Evolutionary conservation across 2,797 vertebrate genomes (phyloP).

Genomic region (Pseudochaenichthys georgianus): DNA sequence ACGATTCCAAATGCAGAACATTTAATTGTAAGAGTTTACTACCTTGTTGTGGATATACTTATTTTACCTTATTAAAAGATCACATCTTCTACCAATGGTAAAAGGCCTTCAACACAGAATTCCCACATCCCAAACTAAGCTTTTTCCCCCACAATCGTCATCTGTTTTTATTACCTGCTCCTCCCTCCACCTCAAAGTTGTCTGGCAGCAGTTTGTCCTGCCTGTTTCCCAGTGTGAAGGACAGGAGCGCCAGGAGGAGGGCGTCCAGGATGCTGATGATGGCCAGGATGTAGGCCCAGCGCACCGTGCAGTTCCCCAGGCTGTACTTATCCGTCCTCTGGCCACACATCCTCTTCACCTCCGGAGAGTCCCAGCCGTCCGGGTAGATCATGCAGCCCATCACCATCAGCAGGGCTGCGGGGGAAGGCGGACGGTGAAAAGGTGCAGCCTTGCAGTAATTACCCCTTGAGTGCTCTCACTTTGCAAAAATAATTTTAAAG

Average conservation of each 20-base stretch:
- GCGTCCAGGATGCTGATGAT: conserved; percentile 96
- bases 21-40: too few species aligned
- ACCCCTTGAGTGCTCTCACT: conserved; percentile 39
- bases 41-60: too few species aligned
- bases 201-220: conserved; percentile 95
- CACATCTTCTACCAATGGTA: too few species aligned
- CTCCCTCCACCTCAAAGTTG: conserved; percentile 90
- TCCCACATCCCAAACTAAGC: neutral
- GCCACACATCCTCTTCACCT: conserved; percentile 95
- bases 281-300: conserved; percentile 98
- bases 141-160: neutral
- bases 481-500: conserved; percentile 36
- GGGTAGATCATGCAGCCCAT: conserved; percentile 98
- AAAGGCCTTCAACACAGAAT: neutral
- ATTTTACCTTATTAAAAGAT: too few species aligned
- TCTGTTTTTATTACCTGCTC: conserved; percentile 77
- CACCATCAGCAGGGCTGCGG: conserved; percentile 85
- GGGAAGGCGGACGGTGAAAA: conserved; percentile 22
- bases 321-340: conserved; percentile 93
- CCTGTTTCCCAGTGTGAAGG: conserved; percentile 94
- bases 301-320: conserved; percentile 94
- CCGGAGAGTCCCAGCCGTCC: conserved; percentile 94
- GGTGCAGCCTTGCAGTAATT: conserved; percentile 28
- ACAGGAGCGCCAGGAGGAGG: conserved; percentile 91
- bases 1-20: too few species aligned